Conservation (phyloP, 2,888 invertebrate genomes). For the Lycophotia porphyrea region DNA sequence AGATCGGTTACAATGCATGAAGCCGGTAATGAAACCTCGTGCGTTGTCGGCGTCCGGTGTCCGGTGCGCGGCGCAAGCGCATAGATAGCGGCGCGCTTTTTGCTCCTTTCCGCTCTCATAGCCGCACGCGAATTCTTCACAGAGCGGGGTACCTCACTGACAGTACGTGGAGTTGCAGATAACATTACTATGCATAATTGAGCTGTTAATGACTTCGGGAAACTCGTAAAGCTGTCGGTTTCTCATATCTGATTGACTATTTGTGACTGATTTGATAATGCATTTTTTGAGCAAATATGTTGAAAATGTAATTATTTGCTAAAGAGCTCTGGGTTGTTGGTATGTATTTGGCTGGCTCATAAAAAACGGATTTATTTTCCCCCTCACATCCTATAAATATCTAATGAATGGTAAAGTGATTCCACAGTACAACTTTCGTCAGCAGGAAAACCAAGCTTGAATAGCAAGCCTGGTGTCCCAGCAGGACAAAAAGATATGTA, state of each 20-base stretch:
- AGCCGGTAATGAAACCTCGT: constrained; percentile 40
- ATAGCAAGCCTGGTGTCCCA: neutral
- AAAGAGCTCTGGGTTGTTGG: neutral
- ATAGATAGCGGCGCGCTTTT: constrained; percentile 72
- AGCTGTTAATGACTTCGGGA: neutral
- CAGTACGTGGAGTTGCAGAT: constrained; percentile 17
- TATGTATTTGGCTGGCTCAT: neutral
- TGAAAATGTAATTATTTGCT: too few relatives aligned
- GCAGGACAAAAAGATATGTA: neutral
- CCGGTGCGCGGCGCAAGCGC: constrained; percentile 61
- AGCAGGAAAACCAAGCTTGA: neutral
- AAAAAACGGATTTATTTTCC: neutral
- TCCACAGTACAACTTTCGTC: neutral
- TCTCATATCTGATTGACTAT: neutral
- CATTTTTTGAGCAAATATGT: too few relatives aligned
- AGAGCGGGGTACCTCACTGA: constrained; percentile 49
- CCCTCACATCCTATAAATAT: neutral
- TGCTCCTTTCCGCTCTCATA: constrained; percentile 77
- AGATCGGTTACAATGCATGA: constrained; percentile 60
- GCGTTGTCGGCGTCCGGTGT: constrained; percentile 24
- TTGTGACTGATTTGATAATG: constrained; percentile 8
- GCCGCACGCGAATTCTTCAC: constrained; percentile 59
- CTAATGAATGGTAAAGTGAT: neutral
- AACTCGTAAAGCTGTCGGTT: constrained; percentile 5
- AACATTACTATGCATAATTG: constrained; percentile 13